Percentiles rank a stretch among this genome's conserved stretches.
phyloP scores from a whole-genome alignment of 2,113 vertebrate genomes.

The Spilogale gracilis region DNA sequence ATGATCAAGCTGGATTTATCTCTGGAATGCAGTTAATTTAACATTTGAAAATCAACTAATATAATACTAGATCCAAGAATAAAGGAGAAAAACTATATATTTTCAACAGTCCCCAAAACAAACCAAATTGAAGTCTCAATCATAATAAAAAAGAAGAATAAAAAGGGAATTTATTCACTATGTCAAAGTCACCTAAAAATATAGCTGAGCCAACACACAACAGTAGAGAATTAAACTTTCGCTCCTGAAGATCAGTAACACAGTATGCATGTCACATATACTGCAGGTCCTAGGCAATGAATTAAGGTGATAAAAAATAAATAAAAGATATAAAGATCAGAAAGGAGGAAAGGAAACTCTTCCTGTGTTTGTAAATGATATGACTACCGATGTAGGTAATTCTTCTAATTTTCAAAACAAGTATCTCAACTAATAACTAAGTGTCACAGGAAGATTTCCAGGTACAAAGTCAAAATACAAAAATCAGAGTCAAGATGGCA shows the following conservation, averaged over 20 bases:
- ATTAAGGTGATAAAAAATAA: background rate
- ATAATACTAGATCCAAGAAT: background rate
- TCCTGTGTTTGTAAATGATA: background rate
- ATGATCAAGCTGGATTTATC: background rate
- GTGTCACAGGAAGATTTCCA: background rate
- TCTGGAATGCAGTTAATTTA: background rate
- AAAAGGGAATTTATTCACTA: background rate
- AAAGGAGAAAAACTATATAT: background rate
- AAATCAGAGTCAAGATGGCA: background rate
- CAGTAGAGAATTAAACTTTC: background rate
- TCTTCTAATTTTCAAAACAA: background rate
- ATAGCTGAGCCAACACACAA: background rate
- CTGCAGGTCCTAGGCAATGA: background rate
- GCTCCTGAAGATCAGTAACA: background rate
- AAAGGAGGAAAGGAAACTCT: background rate
- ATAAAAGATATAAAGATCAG: background rate
- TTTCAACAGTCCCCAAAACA: background rate
- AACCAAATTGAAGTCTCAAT: background rate
- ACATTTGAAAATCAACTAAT: background rate
- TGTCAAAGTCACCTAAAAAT: background rate
- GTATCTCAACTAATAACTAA: background rate
- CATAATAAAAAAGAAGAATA: background rate
- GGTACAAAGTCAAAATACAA: background rate
- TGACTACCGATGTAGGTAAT: background rate
- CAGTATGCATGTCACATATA: background rate